Percentiles rank a stretch among this genome's conserved stretches.
phyloP scores from a whole-genome alignment of 2,797 vertebrate species.

The Microcaecilia unicolor region DNA sequence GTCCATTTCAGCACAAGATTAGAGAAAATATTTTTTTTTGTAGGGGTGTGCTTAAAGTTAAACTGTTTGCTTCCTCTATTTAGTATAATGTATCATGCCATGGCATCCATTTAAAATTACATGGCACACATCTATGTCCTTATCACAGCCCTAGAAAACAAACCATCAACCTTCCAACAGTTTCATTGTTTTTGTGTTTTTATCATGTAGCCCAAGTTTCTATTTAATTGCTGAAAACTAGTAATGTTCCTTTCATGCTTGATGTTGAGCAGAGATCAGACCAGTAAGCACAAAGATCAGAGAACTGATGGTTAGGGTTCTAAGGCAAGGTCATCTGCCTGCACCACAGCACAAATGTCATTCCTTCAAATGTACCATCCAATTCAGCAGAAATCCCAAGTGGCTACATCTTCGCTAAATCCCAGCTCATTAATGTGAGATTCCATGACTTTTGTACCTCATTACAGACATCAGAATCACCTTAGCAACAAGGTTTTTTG shows the following conservation, averaged over 20 bases:
- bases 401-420: not conserved
- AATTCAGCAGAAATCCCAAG: conserved; percentile 12
- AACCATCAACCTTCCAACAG: no score
- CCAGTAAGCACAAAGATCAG: conserved; percentile 21
- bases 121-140: no score
- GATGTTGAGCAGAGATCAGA: not conserved
- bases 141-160: no score
- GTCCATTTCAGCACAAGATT: no score
- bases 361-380: conserved; percentile 5
- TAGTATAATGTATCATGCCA: no score
- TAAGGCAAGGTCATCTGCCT: conserved; percentile 5
- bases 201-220: no score
- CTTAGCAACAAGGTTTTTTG: not conserved
- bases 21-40: no score
- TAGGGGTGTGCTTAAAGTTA: no score
- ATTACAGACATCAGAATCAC: not conserved
- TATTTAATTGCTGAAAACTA: conserved; percentile 18
- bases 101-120: no score
- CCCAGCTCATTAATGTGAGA: conserved; percentile 4
- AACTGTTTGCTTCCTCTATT: no score
- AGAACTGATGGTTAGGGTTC: not conserved
- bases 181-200: no score
- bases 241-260: conserved; percentile 3
- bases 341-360: not conserved
- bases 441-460: conserved; percentile 5